These are phyloP conservation scores for Alosa alosa DNA, from an alignment of 2,113 vertebrate genomes.

Conservation along the genomic window DNA sequence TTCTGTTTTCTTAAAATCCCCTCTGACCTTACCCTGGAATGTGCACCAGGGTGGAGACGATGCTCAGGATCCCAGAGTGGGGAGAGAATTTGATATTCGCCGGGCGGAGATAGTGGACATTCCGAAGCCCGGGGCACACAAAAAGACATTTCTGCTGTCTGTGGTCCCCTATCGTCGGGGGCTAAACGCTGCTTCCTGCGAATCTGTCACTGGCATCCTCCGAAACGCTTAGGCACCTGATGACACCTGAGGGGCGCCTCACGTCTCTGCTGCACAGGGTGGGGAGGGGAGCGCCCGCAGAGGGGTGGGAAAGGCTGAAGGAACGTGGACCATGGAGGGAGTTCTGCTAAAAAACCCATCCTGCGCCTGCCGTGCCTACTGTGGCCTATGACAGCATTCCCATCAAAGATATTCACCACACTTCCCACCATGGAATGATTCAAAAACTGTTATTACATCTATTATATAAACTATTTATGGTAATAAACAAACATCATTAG, in stretches of 20 bases:
- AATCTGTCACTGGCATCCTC: constrained; percentile 78
- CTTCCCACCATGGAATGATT: not conserved
- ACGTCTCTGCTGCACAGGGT: constrained; percentile 55
- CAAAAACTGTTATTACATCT: not conserved
- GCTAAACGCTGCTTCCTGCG: constrained; percentile 76
- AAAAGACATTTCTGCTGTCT: constrained; percentile 77
- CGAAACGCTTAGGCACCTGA: constrained; percentile 71
- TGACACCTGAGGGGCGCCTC: constrained; percentile 71
- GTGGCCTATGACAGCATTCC: not conserved
- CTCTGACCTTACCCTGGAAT: constrained; percentile 75
- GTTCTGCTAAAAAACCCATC: not conserved
- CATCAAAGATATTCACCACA: not conserved
- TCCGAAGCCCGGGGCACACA: constrained; percentile 71
- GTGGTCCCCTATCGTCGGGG: constrained; percentile 65
- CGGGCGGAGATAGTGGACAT: constrained; percentile 76
- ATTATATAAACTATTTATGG: not conserved
- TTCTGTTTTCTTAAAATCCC: constrained; percentile 58
- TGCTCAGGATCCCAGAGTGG: constrained; percentile 46
- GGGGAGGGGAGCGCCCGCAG: constrained; percentile 27
- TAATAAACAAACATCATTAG: too few species aligned
- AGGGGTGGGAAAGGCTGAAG: not conserved
- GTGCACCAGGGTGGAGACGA: constrained; percentile 61
- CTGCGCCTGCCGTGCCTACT: not conserved
- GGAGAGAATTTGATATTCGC: constrained; percentile 78
- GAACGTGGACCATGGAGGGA: constrained; percentile 16